Evolutionary conservation across 1,140 invertebrate genomes (phyloP).

Genomic region (Drosophila virilis): DNA sequence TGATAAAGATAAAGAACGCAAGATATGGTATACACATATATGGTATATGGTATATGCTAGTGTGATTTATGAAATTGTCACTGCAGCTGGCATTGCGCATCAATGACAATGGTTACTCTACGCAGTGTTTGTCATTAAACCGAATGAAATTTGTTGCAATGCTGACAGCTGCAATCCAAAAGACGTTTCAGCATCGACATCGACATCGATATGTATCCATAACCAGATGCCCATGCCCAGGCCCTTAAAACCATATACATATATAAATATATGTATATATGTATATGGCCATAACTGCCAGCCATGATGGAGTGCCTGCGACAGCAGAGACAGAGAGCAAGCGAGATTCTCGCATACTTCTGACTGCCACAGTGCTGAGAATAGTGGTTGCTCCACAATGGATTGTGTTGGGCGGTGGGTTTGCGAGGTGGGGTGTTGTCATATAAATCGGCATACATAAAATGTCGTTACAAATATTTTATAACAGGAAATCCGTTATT

Average conservation of each 20-base stretch:
- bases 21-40: neutral
- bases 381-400: conserved; percentile 31
- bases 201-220: conserved; percentile 45
- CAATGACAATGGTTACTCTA: conserved; percentile 9
- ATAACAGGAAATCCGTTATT: conserved; percentile 82
- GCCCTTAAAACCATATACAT: conserved; percentile 16
- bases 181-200: conserved; percentile 61
- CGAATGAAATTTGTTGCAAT: conserved; percentile 61
- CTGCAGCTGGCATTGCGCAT: conserved; percentile 35
- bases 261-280: too few relatives aligned
- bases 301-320: conserved; percentile 60
- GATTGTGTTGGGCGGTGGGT: conserved; percentile 4
- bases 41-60: conserved; percentile 14
- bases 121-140: conserved; percentile 43
- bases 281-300: conserved; percentile 51
- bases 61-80: conserved; percentile 63
- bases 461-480: conserved; percentile 82
- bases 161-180: conserved; percentile 71
- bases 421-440: too few relatives aligned
- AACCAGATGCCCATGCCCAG: neutral
- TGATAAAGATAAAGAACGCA: conserved; percentile 55
- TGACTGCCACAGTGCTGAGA: conserved; percentile 12
- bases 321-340: conserved; percentile 21
- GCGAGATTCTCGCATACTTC: conserved; percentile 20
- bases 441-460: conserved; percentile 71